Evolutionary conservation across 2,888 invertebrate genomes (phyloP).

Genomic region (Acleris emargana): DNA sequence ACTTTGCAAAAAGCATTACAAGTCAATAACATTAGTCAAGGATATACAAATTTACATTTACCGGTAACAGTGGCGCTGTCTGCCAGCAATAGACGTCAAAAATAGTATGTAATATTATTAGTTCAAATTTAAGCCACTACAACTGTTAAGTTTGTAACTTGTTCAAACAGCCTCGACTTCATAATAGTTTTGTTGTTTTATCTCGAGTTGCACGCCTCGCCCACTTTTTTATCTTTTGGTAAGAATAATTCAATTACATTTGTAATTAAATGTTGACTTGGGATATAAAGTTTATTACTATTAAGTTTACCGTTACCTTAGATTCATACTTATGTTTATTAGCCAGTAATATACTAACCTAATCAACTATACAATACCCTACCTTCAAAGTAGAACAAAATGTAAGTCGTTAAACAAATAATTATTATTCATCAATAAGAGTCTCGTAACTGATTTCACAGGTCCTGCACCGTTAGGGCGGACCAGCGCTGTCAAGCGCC

Average conservation of each 20-base stretch:
- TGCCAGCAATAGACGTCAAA: neutral
- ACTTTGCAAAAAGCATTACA: constrained; percentile 1
- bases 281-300: neutral
- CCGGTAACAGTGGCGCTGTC: neutral
- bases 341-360: no score
- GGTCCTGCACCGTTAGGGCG: no score
- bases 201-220: constrained; percentile 5
- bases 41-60: constrained; percentile 2
- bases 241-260: constrained; percentile 5
- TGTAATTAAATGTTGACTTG: neutral
- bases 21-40: constrained; percentile 13
- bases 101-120: neutral
- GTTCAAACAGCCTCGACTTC: neutral
- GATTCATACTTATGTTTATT: neutral
- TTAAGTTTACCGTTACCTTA: neutral
- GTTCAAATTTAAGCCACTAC: neutral
- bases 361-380: no score
- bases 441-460: no score
- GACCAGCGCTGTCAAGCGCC: no score
- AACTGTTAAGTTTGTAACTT: neutral
- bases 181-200: constrained; percentile 10
- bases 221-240: constrained; percentile 11
- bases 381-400: no score
- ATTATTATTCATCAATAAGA: no score
- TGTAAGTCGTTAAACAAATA: no score